phyloP scores from a whole-genome alignment of 1,140 invertebrate species.

The Magallana gigas region DNA sequence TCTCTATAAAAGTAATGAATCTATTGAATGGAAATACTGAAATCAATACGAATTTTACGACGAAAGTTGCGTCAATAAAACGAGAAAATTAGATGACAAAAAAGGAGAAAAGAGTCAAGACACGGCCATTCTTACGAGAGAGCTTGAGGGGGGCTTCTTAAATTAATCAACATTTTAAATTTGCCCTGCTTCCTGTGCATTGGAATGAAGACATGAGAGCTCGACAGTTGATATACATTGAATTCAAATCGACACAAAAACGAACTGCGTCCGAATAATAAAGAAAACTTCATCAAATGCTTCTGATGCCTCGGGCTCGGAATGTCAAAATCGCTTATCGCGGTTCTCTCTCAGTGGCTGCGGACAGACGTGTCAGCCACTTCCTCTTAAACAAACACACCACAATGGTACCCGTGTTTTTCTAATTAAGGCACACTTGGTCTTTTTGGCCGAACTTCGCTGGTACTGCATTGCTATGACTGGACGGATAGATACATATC shows the following conservation, averaged over 20 bases:
- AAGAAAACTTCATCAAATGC: constrained; percentile 9
- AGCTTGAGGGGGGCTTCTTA: constrained; percentile 6
- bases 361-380: constrained; percentile 20
- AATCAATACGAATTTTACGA: constrained; percentile 19
- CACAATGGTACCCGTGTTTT: constrained; percentile 37
- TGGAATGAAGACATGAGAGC: constrained; percentile 20
- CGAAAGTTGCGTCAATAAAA: constrained; percentile 30
- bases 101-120: not conserved
- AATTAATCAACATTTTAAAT: constrained; percentile 39
- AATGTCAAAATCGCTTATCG: constrained; percentile 34
- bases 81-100: not conserved
- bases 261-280: constrained; percentile 28
- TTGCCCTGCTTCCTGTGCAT: constrained; percentile 29
- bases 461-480: constrained; percentile 35
- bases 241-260: constrained; percentile 34
- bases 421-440: constrained; percentile 33
- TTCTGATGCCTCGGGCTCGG: constrained; percentile 32
- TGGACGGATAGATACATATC: constrained; percentile 6
- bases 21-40: not conserved
- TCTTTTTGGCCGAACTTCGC: constrained; percentile 13
- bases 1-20: constrained; percentile 20
- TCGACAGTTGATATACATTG: constrained; percentile 29
- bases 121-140: not conserved
- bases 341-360: constrained; percentile 6
- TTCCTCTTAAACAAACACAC: constrained; percentile 21